Evolutionary conservation across 2,888 invertebrate species (phyloP).

Genomic region (Drosophila acutilabella): DNA sequence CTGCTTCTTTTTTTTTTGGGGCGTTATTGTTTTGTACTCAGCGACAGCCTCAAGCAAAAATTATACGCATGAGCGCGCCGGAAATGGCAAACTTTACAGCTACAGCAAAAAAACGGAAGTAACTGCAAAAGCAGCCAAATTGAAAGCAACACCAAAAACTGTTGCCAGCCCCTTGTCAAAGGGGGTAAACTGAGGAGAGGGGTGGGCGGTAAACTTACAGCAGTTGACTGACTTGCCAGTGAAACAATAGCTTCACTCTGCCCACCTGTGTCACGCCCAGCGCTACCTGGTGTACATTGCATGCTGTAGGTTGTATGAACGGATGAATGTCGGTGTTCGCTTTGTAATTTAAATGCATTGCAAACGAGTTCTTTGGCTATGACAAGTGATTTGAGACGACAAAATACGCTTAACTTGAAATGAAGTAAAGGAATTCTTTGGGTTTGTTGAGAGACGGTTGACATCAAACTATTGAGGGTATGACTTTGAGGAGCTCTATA

Average conservation of each 20-base stretch:
- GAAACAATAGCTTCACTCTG: slow-evolving; percentile 39
- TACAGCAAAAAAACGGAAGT: slow-evolving; percentile 61
- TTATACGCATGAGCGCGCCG: slow-evolving; percentile 80
- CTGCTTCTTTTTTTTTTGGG: slow-evolving; percentile 26
- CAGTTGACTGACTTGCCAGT: slow-evolving; percentile 34
- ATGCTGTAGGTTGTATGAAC: slow-evolving; percentile 11
- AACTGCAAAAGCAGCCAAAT: slow-evolving; percentile 69
- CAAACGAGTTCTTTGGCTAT: slow-evolving; percentile 24
- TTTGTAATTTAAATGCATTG: slow-evolving; percentile 36
- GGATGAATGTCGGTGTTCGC: slow-evolving; percentile 26
- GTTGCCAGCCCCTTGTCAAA: slow-evolving; percentile 44
- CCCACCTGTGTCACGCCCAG: slow-evolving; percentile 55
- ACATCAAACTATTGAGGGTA: too few species aligned
- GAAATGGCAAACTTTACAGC: slow-evolving; percentile 78
- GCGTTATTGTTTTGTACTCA: slow-evolving; percentile 72
- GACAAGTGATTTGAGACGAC: slow-evolving; percentile 19
- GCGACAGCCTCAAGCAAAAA: slow-evolving; percentile 78
- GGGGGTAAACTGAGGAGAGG: background rate
- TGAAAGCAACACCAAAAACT: slow-evolving; percentile 77
- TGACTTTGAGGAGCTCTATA: too few species aligned
- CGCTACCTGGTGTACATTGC: slow-evolving; percentile 23
- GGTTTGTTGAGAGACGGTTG: too few species aligned
- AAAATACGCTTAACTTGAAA: background rate
- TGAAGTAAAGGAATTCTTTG: too few species aligned
- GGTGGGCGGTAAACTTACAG: background rate